Base-by-base conservation (phyloP, 1,140 invertebrate genomes). In the Heliconius nattereri region DNA sequence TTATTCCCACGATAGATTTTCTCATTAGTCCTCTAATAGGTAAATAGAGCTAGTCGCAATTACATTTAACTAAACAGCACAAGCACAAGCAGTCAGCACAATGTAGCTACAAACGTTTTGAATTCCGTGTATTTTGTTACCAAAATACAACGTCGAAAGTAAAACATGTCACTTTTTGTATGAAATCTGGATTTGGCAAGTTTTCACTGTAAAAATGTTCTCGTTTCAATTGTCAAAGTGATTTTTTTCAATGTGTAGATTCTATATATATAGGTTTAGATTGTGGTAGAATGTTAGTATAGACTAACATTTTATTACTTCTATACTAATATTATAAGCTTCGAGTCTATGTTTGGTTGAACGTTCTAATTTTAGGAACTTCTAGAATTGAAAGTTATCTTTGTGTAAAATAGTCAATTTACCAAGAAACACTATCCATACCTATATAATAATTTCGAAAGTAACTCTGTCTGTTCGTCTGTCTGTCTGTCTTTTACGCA, bases 51-150 rank as follows among this genome's bases (percentile, higher is more conserved):
- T 29, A 9, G 37, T 20, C n/a, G 37, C 54, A 66, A 76, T 76
- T 70, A 76, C n/a, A 57, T 76, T 76, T 60, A 76, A 70, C 75
- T 76, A 66, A 76, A 70, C 75, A n/a, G n/a, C n/a, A n/a, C n/a
- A n/a, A n/a, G n/a, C n/a, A n/a, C n/a, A n/a, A n/a, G n/a, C 37
- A 37, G 71, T 40, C 29, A 66, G 60, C 60, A 57, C 7, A 66
- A 66, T 66, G 60, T 66, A 26, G 29, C 60, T 66, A 66, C 60
- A 66, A 66, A 66, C 26, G 60, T 66, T 66, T 16, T 23, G 60
- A 29, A 19, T 29, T 66, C 23, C 2, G 11, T 29, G 13, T 66
- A 13, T 66, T 66, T 66, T 66, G 60, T 66, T 66, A 66, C 9
- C 3, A 26, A 66, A 66, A 66, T 29, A 66, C 5, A 66, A 11